phyloP scores from a whole-genome alignment of 1,140 invertebrate species.

The Branchinecta lynchi region DNA sequence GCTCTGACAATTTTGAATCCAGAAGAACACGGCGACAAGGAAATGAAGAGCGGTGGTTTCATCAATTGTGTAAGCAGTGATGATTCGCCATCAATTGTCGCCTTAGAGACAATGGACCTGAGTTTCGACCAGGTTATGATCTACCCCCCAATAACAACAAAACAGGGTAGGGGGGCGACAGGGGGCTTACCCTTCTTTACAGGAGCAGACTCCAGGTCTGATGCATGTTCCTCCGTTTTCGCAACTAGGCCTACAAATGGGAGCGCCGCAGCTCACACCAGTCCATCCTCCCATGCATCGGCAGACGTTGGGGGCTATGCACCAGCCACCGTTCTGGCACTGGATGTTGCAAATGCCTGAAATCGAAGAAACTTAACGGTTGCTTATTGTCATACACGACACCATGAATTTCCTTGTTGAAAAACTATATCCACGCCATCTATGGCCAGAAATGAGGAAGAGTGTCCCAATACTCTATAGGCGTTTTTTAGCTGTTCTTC shows the following conservation, averaged over 20 bases:
- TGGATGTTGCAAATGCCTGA: not conserved
- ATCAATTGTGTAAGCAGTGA: not conserved
- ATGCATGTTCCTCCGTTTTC: not conserved
- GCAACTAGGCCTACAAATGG: not conserved
- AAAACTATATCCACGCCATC: not conserved
- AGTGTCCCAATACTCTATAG: too few species aligned
- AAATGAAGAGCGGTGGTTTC: not conserved
- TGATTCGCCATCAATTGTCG: not conserved
- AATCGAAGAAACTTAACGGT: not conserved
- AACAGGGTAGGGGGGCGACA: not conserved
- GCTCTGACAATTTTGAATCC: too few species aligned
- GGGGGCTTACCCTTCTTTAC: not conserved
- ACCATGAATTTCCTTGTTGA: not conserved
- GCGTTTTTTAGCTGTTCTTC: too few species aligned
- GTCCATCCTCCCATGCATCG: not conserved
- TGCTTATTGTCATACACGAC: not conserved
- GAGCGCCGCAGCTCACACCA: not conserved
- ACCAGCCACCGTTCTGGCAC: not conserved
- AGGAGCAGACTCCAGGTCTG: not conserved
- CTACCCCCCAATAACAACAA: not conserved
- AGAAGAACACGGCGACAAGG: not conserved
- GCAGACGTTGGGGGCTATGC: not conserved
- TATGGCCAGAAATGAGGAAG: not conserved
- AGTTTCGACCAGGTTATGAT: not conserved
- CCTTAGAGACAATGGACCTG: not conserved